Conservation (phyloP, 2,113 vertebrate species). For the Zosterops pallidus region DNA sequence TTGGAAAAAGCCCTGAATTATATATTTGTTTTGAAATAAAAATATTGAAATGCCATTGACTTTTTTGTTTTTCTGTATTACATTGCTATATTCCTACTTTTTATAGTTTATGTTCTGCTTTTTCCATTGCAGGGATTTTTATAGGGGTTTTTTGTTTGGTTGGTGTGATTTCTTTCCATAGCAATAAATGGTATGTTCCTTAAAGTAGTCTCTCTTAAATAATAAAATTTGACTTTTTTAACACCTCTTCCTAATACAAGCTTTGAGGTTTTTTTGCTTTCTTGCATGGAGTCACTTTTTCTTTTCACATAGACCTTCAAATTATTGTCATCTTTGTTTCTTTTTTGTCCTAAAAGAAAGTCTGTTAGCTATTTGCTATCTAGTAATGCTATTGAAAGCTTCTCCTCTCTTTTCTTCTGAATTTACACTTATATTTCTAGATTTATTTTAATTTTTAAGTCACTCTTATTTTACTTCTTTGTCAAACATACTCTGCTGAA, state of each 20-base stretch:
- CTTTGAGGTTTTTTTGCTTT: neutral
- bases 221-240: neutral
- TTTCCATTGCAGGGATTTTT: neutral
- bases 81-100: neutral
- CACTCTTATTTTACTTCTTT: neutral
- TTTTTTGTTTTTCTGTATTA: neutral
- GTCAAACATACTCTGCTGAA: neutral
- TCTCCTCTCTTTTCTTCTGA: neutral
- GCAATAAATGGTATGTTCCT: neutral
- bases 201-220: neutral
- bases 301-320: neutral
- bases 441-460: neutral
- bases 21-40: neutral
- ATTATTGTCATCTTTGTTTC: neutral
- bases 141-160: rapidly evolving
- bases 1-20: neutral
- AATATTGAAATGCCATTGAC: neutral
- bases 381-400: neutral
- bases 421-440: neutral
- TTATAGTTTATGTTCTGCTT: neutral
- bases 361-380: neutral
- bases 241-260: neutral
- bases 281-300: neutral
- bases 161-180: neutral
- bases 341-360: neutral